These are phyloP conservation scores for Dastarcus helophoroides DNA, from an alignment of 2,888 invertebrate species.

Conservation along the genomic window DNA sequence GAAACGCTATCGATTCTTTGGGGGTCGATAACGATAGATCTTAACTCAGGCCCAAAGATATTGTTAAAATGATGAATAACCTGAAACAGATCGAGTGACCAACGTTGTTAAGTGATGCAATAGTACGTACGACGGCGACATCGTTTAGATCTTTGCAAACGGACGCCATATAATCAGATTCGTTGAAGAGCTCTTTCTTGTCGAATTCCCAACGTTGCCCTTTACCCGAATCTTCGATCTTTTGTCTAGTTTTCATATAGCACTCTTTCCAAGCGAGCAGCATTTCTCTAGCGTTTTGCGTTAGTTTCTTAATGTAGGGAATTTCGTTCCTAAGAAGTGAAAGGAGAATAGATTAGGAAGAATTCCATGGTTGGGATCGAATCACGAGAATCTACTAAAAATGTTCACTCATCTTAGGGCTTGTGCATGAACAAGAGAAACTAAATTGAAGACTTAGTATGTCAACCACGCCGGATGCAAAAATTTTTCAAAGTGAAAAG, in stretches of 20 bases:
- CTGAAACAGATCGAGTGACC: slow-evolving; percentile 7
- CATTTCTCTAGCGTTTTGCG: slow-evolving; percentile 52
- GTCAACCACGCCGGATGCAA: no score
- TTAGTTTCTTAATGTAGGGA: slow-evolving; percentile 23
- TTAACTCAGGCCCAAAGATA: slow-evolving; percentile 77
- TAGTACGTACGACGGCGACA: slow-evolving; percentile 56
- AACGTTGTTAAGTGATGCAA: no score
- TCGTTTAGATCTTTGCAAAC: slow-evolving; percentile 72
- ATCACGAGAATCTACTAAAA: no score
- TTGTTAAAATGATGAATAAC: slow-evolving; percentile 14
- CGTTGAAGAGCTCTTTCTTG: slow-evolving; percentile 64
- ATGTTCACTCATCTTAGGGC: no score
- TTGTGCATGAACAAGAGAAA: no score
- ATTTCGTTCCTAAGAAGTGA: slow-evolving; percentile 12
- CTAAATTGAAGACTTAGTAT: no score
- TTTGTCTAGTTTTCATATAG: slow-evolving; percentile 67
- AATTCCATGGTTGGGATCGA: no score
- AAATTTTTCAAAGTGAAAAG: no score
- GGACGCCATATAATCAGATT: slow-evolving; percentile 73
- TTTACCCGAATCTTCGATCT: slow-evolving; percentile 76
- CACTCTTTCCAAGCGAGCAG: slow-evolving; percentile 62
- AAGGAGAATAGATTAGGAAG: slow-evolving; percentile 1
- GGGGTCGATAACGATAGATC: slow-evolving; percentile 78
- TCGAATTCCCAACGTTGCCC: slow-evolving; percentile 90
- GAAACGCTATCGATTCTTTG: slow-evolving; percentile 76